Evolutionary conservation across 2,888 invertebrate species (phyloP).

Genomic region (Eudemis profundana): DNA sequence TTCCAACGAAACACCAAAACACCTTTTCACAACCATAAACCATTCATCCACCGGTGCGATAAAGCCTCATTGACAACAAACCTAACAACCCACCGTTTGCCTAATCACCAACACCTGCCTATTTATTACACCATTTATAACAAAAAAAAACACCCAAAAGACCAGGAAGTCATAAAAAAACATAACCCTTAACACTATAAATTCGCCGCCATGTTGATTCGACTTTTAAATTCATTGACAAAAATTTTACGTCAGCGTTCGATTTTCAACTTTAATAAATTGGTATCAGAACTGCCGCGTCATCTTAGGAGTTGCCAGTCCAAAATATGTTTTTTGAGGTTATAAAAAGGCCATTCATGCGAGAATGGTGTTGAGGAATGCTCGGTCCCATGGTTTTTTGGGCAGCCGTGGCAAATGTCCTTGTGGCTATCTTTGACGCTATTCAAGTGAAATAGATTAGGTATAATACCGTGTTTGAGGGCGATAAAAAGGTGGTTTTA

Average conservation of each 20-base stretch:
- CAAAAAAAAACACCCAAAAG: conserved; percentile 61
- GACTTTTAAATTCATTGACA: conserved; percentile 72
- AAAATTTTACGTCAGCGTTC: conserved; percentile 53
- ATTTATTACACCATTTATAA: conserved; percentile 66
- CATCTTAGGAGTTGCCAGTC: conserved; percentile 30
- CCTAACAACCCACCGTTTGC: conserved; percentile 67
- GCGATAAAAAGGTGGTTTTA: conserved; percentile 31
- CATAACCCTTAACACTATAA: conserved; percentile 68
- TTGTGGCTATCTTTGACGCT: conserved; percentile 63
- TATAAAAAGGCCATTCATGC: conserved; percentile 57
- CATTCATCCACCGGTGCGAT: conserved; percentile 56
- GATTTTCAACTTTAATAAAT: conserved; percentile 56
- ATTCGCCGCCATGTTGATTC: conserved; percentile 64
- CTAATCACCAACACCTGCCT: conserved; percentile 81
- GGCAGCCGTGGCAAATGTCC: conserved; percentile 74
- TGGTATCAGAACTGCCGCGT: conserved; percentile 47
- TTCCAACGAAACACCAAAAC: conserved; percentile 40
- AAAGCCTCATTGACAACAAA: conserved; percentile 67
- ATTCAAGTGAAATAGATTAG: conserved; percentile 59
- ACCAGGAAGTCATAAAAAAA: conserved; percentile 79
- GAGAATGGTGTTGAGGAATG: conserved; percentile 69
- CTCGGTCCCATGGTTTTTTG: conserved; percentile 76
- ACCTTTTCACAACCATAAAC: conserved; percentile 50
- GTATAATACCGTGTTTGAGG: conserved; percentile 38
- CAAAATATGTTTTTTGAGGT: conserved; percentile 21